Evolutionary conservation across 2,888 invertebrate species (phyloP), one percentile per base, ranked within the genome.

Genomic region (Cyclophora punctaria): DNA sequence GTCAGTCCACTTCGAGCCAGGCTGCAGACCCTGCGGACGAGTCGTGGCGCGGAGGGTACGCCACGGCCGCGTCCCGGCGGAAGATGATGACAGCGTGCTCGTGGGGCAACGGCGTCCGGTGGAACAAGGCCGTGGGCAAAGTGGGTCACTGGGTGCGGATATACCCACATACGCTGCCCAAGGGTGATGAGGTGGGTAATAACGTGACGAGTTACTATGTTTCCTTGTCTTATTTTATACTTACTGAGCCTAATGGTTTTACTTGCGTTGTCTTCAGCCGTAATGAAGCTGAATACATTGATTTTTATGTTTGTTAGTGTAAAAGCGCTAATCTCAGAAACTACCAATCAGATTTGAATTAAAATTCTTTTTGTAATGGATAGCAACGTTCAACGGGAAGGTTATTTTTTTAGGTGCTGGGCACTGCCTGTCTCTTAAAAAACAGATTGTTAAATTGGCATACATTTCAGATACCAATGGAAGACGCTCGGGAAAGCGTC

Each of bases 101-200:
- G 4, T 94, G 94, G 94, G 93, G 93, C 41, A 94, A 94, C 62
- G 94, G 93, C 2, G 89, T 91, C 50, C 90, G 93, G 59, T 94
- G 94, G 94, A 89, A 89, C 60, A 81, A 87, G 42, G 91, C 93
- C 0, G 89, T 90, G 4, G 83, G 89, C 1, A 82, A 87, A 7
- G 93, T 94, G 55, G 96, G 96, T 0, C 92, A 93, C 43, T 96
- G 95, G 94, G 90, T 93, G 44, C 83, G 95, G 57, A 91, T 94
- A 52, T 95, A 93, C 79, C 96, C 96, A 0, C 86, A 87, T 53
- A 68, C 72, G 0, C 57, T 83, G 48, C 78, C 84, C 1, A 66
- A 67, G 6, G 76, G 81, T 34, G 79, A 85, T 48, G 81, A 81
- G 66, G 85, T 83, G 7, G 37, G 37, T 37, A 37, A 37, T n/a